Evolutionary conservation across 2,888 invertebrate genomes (phyloP).

Genomic region (Melangyna quadrimaculata): DNA sequence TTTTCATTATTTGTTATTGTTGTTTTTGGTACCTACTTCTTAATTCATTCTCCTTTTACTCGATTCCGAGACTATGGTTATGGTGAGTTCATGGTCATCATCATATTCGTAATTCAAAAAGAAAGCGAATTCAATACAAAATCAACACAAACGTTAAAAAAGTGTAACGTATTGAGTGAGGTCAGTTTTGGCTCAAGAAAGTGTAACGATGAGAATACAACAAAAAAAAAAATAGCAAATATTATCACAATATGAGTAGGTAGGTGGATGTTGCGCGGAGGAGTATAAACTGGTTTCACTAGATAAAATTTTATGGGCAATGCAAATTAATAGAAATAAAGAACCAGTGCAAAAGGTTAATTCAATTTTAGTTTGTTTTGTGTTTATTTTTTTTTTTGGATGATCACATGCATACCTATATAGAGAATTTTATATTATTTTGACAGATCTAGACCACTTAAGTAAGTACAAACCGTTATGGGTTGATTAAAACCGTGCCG

Average conservation of each 20-base stretch:
- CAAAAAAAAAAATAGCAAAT: not conserved
- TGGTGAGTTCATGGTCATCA: constrained; percentile 65
- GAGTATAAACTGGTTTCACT: not conserved
- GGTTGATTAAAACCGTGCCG: too few relatives aligned
- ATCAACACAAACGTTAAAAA: not conserved
- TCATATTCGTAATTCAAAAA: constrained; percentile 54
- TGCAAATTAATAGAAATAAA: not conserved
- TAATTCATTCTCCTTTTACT: constrained; percentile 55
- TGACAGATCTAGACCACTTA: too few relatives aligned
- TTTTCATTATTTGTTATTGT: constrained; percentile 19
- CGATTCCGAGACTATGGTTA: constrained; percentile 39
- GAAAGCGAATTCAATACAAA: constrained; percentile 62
- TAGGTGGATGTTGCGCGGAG: not conserved
- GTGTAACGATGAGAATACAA: constrained; percentile 37
- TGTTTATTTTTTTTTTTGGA: too few relatives aligned
- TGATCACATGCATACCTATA: too few relatives aligned
- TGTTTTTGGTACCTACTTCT: not conserved
- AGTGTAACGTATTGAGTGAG: constrained; percentile 58
- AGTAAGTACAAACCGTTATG: too few relatives aligned
- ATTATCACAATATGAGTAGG: not conserved
- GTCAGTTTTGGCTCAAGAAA: constrained; percentile 61
- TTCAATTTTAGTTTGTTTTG: not conserved
- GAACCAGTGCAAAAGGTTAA: not conserved
- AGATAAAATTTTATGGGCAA: not conserved
- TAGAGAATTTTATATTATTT: too few relatives aligned